Evolutionary conservation across 2,113 vertebrate genomes (phyloP).

Genomic region (Pelecanus crispus): DNA sequence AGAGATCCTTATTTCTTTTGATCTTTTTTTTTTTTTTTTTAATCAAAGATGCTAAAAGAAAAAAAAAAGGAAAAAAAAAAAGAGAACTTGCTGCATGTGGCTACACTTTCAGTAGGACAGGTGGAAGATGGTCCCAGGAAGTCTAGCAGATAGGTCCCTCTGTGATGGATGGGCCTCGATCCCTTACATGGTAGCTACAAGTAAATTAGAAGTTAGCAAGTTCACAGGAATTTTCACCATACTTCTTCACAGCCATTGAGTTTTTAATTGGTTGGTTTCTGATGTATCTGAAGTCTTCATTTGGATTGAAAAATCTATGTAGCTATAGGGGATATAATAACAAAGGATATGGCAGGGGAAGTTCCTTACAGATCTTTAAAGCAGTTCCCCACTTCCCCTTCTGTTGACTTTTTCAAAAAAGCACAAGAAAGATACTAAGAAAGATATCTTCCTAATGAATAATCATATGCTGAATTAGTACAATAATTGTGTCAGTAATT

Average conservation of each 20-base stretch:
- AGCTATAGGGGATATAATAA: neutral
- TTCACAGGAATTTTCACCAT: neutral
- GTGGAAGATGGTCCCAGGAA: neutral
- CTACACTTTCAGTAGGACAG: neutral
- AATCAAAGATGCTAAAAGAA: neutral
- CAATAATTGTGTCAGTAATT: neutral
- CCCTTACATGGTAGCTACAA: neutral
- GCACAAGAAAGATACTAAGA: neutral
- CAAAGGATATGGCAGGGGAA: neutral
- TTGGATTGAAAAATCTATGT: neutral
- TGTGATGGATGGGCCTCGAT: neutral
- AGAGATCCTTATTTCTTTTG: neutral
- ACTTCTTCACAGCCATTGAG: neutral
- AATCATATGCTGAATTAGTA: neutral
- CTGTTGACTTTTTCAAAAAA: neutral
- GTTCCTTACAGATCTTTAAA: neutral
- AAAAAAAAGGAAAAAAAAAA: no score
- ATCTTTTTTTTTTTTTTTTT: neutral
- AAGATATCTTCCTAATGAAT: neutral
- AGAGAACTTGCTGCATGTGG: neutral
- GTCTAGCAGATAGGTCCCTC: neutral
- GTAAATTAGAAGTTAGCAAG: neutral
- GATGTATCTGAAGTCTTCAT: neutral
- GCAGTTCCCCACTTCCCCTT: neutral
- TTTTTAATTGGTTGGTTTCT: neutral